These are phyloP conservation scores for Plestiodon gilberti DNA, from an alignment of 2,113 vertebrate genomes.

Conservation along the genomic window DNA sequence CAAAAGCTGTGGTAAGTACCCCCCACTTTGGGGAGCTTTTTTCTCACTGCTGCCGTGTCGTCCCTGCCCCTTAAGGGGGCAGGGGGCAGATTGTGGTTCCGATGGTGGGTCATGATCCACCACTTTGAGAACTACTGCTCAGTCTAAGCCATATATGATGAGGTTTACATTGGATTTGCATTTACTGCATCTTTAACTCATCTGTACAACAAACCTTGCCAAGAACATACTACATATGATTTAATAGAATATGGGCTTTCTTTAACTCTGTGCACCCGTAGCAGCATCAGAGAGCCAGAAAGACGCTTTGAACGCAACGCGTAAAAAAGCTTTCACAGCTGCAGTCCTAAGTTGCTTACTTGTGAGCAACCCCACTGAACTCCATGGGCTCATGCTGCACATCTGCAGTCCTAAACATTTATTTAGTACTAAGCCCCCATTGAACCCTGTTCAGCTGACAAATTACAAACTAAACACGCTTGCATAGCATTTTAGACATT, in stretches of 20 bases:
- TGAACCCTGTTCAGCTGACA: no score
- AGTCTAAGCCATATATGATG: neutral
- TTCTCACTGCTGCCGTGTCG: no score
- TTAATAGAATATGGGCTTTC: neutral
- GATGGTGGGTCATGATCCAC: no score
- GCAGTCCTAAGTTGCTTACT: neutral
- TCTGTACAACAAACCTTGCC: neutral
- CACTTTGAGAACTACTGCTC: no score
- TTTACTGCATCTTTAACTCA: neutral
- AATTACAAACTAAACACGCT: neutral
- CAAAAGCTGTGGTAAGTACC: no score
- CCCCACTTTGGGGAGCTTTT: no score
- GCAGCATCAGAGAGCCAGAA: neutral
- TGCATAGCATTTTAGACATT: neutral
- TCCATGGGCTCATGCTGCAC: no score
- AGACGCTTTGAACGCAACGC: neutral
- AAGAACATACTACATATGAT: neutral
- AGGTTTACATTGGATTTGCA: neutral
- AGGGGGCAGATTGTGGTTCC: no score
- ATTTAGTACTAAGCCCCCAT: neutral
- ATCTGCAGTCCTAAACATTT: neutral
- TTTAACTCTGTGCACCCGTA: neutral
- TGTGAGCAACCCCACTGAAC: neutral
- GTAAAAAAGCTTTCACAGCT: neutral
- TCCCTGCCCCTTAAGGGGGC: no score